Base-by-base conservation (phyloP, 2,113 vertebrate species). In the Peromyscus polionotus region DNA sequence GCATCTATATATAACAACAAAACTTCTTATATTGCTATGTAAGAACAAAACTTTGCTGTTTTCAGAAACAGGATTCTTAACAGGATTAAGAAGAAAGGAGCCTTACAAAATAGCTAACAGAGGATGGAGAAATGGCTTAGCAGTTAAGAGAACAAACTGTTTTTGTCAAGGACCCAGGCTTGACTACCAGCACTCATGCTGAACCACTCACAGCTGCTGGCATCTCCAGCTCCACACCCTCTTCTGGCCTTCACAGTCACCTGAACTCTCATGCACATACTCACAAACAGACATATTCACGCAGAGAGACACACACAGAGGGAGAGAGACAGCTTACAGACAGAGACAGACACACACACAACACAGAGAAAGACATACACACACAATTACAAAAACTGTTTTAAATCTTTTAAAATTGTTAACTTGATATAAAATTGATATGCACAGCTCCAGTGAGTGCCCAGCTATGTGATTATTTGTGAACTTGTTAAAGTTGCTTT, bases 11-110 rank as follows among this genome's bases (percentile, higher is more conserved):
- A 90, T 88, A 96, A 95, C 73, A 70, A 93, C 97, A 84, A 61
- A 95, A 36, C 36, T 92, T 92, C 94, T 36, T 33, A 54, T 8
- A 33, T 79, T 51, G 17, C 10, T 57, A 19, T 57, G 54, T 36
- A 80, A 54, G 51, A 80, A 57, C 31, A 54, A 80, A 57, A 76
- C 33, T 3, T 65, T 36, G 67, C 67, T 70, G 14, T 59, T 88
- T 75, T 85, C 96, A 92, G 94, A 88, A 84, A 97, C 65, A 95
- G 28, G 31, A 90, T 97, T 97, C 42, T 42, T 42, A 42, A 42
- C 42, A 42, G 42, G 42, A 42, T 97, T 95, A 97, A 94, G 51
- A 97, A 80, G 68, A 90, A 94, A 97, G 92, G 90, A 76, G 51
- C 5, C 17, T 20, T 80, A 80, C 2, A 36, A 57, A 80, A 12